Evolutionary conservation across 2,113 vertebrate species (phyloP).

Genomic region (Varanus salvator): DNA sequence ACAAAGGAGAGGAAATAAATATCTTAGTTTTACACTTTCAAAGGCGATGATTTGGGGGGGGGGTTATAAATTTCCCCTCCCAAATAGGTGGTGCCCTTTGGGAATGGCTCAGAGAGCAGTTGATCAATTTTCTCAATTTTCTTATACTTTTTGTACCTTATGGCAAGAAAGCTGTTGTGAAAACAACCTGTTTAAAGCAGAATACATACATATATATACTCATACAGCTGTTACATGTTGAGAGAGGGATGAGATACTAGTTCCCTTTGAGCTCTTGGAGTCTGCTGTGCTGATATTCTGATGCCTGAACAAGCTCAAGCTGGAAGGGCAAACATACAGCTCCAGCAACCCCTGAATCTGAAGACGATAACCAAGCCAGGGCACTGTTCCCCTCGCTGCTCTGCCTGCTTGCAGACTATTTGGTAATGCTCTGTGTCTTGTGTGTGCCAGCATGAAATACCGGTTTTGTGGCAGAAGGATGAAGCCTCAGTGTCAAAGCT

Average conservation of each 20-base stretch:
- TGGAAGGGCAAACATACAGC: neutral
- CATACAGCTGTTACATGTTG: neutral
- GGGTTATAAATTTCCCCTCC: neutral
- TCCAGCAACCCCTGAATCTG: neutral
- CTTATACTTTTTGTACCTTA: neutral
- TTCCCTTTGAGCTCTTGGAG: neutral
- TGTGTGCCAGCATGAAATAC: neutral
- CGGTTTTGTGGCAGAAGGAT: neutral
- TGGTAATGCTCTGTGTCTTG: neutral
- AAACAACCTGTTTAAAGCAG: neutral
- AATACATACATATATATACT: neutral
- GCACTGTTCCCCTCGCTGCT: neutral
- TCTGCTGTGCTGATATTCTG: neutral
- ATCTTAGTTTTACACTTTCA: neutral
- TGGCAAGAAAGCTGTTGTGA: neutral
- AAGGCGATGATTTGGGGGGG: neutral
- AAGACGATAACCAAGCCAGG: too few species aligned
- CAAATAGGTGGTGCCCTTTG: neutral
- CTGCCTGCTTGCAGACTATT: neutral
- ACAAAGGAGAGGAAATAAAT: neutral
- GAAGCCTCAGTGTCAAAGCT: too few species aligned
- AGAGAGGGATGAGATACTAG: neutral
- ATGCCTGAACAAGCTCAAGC: neutral
- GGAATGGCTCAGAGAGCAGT: neutral
- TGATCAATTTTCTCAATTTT: neutral